These are phyloP conservation scores for Leucoraja ocellata DNA, from an alignment of 2,797 vertebrate species.

Conservation along the genomic window DNA sequence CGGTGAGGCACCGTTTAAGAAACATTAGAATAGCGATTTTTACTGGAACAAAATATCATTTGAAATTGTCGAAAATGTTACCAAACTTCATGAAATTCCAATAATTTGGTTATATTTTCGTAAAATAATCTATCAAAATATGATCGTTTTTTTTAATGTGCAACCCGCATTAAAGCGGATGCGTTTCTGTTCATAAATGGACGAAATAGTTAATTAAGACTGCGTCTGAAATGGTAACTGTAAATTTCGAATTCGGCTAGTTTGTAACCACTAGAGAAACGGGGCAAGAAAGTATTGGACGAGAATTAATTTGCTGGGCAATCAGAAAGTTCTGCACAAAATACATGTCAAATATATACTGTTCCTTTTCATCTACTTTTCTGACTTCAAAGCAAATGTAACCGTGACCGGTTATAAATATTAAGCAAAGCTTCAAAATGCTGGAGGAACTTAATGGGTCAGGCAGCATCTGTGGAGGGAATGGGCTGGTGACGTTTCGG, in stretches of 20 bases:
- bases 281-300: not conserved
- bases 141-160: not conserved
- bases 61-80: not conserved
- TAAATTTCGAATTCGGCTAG: not conserved
- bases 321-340: not conserved
- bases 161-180: not conserved
- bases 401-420: not conserved
- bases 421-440: not conserved
- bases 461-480: too few species aligned
- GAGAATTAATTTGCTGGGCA: not conserved
- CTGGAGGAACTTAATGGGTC: too few species aligned
- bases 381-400: not conserved
- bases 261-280: not conserved
- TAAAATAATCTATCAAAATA: not conserved
- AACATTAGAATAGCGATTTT: not conserved
- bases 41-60: not conserved
- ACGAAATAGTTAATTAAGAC: conserved; percentile 10
- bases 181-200: not conserved
- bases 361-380: not conserved
- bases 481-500: too few species aligned
- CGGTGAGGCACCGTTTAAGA: not conserved
- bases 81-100: not conserved
- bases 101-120: not conserved
- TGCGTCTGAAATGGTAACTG: not conserved
- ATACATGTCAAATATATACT: not conserved